Base-by-base conservation (phyloP, 2,888 invertebrate species). In the Synergus gifuensis region DNA sequence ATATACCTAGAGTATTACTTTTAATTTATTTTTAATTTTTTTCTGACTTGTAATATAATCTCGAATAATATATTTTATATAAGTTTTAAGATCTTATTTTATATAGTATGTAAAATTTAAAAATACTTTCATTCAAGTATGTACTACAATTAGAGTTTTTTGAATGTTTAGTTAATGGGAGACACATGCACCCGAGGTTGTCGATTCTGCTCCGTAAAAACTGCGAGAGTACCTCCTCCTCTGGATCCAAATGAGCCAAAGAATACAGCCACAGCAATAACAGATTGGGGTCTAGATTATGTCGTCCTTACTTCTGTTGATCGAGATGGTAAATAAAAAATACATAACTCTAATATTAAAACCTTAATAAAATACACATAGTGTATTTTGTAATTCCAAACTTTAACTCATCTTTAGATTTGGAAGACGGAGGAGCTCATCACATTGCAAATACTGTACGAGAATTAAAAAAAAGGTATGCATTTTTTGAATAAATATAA, bases 151-250 rank as follows among this genome's bases (percentile, higher is more conserved):
- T 36, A 5, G 36, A 36, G 60, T 60, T 66, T 64, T 66, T 78
- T 67, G 78, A 36, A n/a, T 54, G 22, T 69, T 78, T 90, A 98
- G 98, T 93, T 99, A 64, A 95, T 99, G 95, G 99, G 99, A n/a
- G 99, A 99, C 92, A 98, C 98, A 0, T 99, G 99, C 90, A 99
- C 99, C 0, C 94, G 99, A 83, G 99, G 98, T 40, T 99, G 99
- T 92, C 95, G 98, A 89, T 99, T 99, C 93, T 99, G 99, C 92
- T 99, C 99, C 0, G 98, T 99, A 73, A 99, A 99, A 94, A 99
- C 99, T 0, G 95, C 99, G 0, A 94, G 97, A 82, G 94, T 94
- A 44, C 99, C 99, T 0, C 97, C 98, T 1, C 96, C 97, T 0
- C 94, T 98, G 11, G 98, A 99, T 93, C 95, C 96, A 0, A 94